Evolutionary conservation across 2,113 vertebrate species (phyloP).

Genomic region (Panurus biarmicus): DNA sequence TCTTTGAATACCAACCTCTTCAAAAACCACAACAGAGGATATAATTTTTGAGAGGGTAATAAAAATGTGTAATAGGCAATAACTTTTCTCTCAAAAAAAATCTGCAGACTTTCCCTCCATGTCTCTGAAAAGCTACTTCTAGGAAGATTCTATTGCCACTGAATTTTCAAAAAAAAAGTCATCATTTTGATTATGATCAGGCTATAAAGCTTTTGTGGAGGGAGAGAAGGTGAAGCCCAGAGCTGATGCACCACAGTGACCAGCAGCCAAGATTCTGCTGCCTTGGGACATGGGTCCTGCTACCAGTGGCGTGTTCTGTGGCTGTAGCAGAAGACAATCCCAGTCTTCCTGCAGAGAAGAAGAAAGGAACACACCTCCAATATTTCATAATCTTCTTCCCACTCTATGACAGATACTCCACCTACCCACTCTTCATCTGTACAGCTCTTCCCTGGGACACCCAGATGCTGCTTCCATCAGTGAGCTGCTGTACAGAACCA

Average conservation of each 20-base stretch:
- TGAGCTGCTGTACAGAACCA: background rate
- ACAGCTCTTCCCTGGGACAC: background rate
- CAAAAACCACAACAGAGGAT: background rate
- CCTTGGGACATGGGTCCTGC: background rate
- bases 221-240: background rate
- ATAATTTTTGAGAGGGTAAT: background rate
- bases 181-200: background rate
- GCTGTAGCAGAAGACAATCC: background rate
- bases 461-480: background rate
- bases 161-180: rapidly evolving
- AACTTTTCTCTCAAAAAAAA: background rate
- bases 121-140: background rate
- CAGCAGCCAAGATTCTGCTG: background rate
- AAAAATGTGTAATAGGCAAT: background rate
- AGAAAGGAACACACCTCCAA: background rate
- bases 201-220: background rate
- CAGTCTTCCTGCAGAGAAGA: background rate
- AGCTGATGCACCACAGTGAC: background rate
- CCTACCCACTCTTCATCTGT: background rate
- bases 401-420: background rate
- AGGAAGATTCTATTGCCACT: background rate
- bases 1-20: background rate
- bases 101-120: background rate
- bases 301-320: rapidly evolving
- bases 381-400: background rate